Evolutionary conservation across 2,113 vertebrate species (phyloP).

Genomic region (Ptyas mucosa): DNA sequence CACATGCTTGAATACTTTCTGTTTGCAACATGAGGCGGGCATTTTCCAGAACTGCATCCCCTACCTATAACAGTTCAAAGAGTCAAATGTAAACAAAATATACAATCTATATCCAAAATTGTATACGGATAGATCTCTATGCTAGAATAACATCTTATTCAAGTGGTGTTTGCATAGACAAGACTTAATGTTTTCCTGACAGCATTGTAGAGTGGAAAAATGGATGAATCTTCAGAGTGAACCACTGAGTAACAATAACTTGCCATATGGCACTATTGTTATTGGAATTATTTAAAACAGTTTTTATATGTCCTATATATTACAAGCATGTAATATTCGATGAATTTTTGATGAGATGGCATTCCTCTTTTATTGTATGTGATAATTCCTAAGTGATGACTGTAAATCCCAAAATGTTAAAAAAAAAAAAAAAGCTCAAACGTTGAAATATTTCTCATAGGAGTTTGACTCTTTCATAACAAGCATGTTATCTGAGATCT

Average conservation of each 20-base stretch:
- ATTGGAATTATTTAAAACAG: background rate
- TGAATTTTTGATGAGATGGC: background rate
- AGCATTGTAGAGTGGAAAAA: background rate
- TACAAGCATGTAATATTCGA: background rate
- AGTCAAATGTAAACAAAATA: background rate
- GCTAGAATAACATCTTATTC: background rate
- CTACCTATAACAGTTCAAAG: constrained; percentile 74
- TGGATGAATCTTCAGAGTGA: background rate
- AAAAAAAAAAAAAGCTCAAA: background rate
- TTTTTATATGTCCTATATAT: background rate
- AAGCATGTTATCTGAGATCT: background rate
- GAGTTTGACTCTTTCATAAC: background rate
- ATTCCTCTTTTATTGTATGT: background rate
- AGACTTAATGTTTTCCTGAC: background rate
- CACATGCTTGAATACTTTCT: constrained; percentile 87
- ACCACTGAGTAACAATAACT: background rate
- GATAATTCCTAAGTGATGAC: background rate
- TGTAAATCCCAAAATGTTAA: background rate
- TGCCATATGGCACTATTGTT: background rate
- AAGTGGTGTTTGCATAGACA: background rate
- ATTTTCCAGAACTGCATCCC: constrained; percentile 87
- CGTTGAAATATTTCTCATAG: background rate
- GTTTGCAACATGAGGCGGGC: constrained; percentile 89
- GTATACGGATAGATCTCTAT: too few species aligned
- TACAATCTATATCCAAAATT: background rate